These are phyloP conservation scores for Myotis daubentonii DNA, from an alignment of 2,797 vertebrate genomes.

Conservation along the genomic window DNA sequence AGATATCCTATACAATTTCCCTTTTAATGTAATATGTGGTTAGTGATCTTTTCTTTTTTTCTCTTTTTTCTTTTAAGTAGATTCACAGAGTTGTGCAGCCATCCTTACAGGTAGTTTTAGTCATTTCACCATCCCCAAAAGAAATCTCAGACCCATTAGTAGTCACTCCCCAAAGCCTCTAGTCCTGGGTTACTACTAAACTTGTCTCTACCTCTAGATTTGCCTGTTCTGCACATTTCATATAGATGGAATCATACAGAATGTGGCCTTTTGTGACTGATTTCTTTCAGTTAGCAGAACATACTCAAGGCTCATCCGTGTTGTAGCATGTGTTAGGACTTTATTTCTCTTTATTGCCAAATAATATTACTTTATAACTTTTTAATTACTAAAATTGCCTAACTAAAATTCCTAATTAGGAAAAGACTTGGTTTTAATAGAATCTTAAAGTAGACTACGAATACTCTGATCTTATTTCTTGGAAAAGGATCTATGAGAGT, in stretches of 20 bases:
- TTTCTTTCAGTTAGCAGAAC: neutral
- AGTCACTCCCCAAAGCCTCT: neutral
- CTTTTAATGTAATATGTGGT: neutral
- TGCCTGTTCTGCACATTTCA: neutral
- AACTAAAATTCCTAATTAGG: neutral
- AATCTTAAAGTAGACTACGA: conserved; percentile 22
- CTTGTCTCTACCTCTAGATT: neutral
- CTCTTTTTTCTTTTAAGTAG: too few species aligned
- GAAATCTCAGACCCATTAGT: neutral
- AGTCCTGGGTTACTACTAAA: neutral
- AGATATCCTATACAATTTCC: neutral
- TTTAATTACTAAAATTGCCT: conserved; percentile 7
- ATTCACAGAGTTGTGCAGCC: neutral
- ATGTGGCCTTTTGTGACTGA: neutral
- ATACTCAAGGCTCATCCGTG: neutral
- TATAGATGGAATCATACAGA: neutral
- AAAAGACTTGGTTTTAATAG: conserved; percentile 22
- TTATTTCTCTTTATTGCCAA: neutral
- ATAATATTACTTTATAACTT: neutral
- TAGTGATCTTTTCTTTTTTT: neutral
- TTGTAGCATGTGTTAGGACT: conserved; percentile 23
- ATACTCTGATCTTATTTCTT: conserved; percentile 46
- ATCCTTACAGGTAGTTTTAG: neutral
- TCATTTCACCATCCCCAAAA: neutral
- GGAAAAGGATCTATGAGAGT: neutral